These are phyloP conservation scores for Helicoverpa assulta DNA, from an alignment of 2,888 invertebrate genomes.

Conservation along the genomic window DNA sequence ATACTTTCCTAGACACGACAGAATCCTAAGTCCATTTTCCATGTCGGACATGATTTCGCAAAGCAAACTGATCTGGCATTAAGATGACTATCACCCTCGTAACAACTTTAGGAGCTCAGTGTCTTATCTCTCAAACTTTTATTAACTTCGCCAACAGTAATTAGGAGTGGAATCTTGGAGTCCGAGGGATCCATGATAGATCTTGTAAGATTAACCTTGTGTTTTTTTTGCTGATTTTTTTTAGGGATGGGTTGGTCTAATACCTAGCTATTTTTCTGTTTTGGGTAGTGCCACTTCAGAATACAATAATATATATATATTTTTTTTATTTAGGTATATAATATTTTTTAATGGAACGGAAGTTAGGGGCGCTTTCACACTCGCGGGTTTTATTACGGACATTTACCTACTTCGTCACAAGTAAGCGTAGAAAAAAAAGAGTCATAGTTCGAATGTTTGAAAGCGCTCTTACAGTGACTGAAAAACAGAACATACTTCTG, in stretches of 20 bases:
- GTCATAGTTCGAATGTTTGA: too few relatives aligned
- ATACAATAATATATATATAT: neutral
- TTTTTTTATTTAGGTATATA: neutral
- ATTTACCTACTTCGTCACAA: too few relatives aligned
- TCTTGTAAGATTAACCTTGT: conserved; percentile 29
- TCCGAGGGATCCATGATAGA: conserved; percentile 20
- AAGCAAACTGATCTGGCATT: conserved; percentile 48
- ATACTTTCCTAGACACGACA: neutral
- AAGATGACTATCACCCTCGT: conserved; percentile 63
- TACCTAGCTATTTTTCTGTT: too few relatives aligned
- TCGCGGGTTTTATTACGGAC: too few relatives aligned
- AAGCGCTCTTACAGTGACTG: too few relatives aligned
- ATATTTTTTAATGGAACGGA: too few relatives aligned
- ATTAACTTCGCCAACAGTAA: conserved; percentile 67
- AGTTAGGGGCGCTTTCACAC: neutral
- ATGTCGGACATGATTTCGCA: conserved; percentile 34
- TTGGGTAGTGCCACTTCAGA: neutral
- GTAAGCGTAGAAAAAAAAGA: too few relatives aligned
- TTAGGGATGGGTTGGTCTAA: neutral
- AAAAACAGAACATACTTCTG: too few relatives aligned
- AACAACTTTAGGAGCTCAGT: conserved; percentile 58
- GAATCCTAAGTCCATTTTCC: conserved; percentile 25
- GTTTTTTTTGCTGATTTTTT: conserved; percentile 23
- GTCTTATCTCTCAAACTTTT: conserved; percentile 70
- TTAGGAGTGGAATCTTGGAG: conserved; percentile 57